Evolutionary conservation across 2,113 vertebrate genomes (phyloP).

Genomic region (Acrocephalus arundinaceus): DNA sequence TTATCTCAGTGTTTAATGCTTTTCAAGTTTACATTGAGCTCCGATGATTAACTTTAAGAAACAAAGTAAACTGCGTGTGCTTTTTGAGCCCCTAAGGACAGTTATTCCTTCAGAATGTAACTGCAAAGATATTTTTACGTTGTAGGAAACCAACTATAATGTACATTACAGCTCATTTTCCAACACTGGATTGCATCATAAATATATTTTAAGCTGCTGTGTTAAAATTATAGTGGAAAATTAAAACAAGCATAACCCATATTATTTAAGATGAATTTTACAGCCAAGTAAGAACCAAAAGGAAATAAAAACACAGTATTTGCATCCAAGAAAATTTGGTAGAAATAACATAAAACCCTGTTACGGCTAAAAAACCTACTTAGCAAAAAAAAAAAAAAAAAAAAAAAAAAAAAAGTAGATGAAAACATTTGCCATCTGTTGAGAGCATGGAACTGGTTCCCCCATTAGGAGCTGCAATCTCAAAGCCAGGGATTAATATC

Average conservation of each 20-base stretch:
- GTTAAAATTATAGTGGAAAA: slow-evolving; percentile 60
- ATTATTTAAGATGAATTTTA: slow-evolving; percentile 55
- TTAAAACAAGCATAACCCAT: slow-evolving; percentile 54
- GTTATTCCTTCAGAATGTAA: slow-evolving; percentile 13
- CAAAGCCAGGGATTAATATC: slow-evolving; percentile 45
- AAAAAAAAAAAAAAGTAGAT: neutral
- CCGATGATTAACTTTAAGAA: slow-evolving; percentile 40
- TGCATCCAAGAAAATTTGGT: slow-evolving; percentile 2
- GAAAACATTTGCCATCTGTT: slow-evolving; percentile 68
- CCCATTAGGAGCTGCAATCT: slow-evolving; percentile 21
- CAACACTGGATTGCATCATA: neutral
- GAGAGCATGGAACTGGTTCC: slow-evolving; percentile 27
- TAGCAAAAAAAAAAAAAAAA: neutral
- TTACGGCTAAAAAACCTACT: slow-evolving; percentile 48
- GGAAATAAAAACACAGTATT: neutral
- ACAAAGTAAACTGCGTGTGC: slow-evolving; percentile 2
- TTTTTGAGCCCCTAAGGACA: slow-evolving; percentile 12
- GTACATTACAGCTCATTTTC: slow-evolving; percentile 38
- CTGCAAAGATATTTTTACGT: neutral
- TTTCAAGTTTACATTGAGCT: slow-evolving; percentile 13
- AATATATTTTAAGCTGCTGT: slow-evolving; percentile 37
- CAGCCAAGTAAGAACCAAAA: slow-evolving; percentile 32
- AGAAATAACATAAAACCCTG: neutral
- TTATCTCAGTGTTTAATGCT: slow-evolving; percentile 1
- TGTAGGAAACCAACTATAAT: neutral